Conservation (phyloP, 53 echinoderm and acorn worm species). For the Stichopus horrens region DNA sequence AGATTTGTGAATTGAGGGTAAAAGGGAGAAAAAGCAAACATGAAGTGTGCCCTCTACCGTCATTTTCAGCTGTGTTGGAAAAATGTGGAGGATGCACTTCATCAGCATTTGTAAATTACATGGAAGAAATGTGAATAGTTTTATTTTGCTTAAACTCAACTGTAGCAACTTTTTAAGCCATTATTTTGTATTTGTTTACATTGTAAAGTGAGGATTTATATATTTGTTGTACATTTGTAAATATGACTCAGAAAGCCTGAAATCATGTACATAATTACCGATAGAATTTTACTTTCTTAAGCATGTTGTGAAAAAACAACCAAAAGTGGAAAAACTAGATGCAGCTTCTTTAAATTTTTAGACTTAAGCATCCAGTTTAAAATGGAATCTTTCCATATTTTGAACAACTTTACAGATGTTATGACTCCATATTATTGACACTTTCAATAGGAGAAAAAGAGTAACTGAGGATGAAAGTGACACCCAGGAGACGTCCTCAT, state of each 20-base stretch:
- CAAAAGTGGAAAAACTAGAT: too few relatives aligned
- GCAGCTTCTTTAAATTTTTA: too few relatives aligned
- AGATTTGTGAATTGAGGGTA: neutral
- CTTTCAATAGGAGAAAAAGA: too few relatives aligned
- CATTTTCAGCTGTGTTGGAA: neutral
- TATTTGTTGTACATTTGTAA: constrained; percentile 17
- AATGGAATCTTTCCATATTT: too few relatives aligned
- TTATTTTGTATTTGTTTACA: constrained; percentile 45
- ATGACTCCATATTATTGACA: too few relatives aligned
- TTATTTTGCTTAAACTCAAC: constrained; percentile 11
- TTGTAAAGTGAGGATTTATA: constrained; percentile 28
- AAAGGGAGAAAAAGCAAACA: neutral
- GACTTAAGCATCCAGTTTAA: too few relatives aligned
- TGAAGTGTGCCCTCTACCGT: neutral
- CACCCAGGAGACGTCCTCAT: too few relatives aligned
- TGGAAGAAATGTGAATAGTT: neutral
- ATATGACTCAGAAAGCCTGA: neutral
- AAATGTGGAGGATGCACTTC: neutral
- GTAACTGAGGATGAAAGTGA: too few relatives aligned
- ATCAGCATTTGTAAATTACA: neutral
- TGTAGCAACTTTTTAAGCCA: constrained; percentile 1
- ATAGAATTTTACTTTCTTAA: neutral
- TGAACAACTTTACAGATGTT: too few relatives aligned
- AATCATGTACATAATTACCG: neutral
- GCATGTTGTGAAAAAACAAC: neutral